These are phyloP conservation scores for Cyprinus carpio DNA, from an alignment of 2,113 vertebrate genomes.

Conservation along the genomic window DNA sequence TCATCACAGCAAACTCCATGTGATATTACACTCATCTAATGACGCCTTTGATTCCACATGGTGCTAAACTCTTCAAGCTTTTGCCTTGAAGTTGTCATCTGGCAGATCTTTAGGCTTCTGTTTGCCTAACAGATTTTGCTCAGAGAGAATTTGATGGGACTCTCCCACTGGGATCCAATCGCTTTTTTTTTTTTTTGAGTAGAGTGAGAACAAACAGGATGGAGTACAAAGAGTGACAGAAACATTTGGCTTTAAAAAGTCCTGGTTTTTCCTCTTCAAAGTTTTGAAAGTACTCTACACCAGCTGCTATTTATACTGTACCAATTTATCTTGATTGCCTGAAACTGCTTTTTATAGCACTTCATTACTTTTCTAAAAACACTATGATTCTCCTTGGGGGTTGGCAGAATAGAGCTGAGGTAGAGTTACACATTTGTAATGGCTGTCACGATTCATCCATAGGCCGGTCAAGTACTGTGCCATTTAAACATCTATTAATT, in stretches of 20 bases:
- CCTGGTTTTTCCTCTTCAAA: conserved; percentile 14
- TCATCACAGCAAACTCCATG: conserved; percentile 82
- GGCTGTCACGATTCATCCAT: neutral
- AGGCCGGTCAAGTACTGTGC: neutral
- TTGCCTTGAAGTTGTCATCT: conserved; percentile 59
- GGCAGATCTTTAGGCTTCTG: conserved; percentile 26
- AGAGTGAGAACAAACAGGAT: conserved; percentile 22
- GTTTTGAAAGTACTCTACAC: conserved; percentile 39
- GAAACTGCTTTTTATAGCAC: conserved; percentile 43
- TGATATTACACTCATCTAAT: conserved; percentile 19
- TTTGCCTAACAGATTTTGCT: conserved; percentile 43
- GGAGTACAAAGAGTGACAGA: conserved; percentile 30
- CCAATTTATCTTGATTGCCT: conserved; percentile 39
- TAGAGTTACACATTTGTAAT: conserved; percentile 1
- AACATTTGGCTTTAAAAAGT: conserved; percentile 22
- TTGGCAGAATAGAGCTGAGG: neutral
- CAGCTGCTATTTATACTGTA: conserved; percentile 43
- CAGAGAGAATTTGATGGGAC: conserved; percentile 22
- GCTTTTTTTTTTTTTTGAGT: conserved; percentile 34
- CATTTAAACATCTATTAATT: neutral
- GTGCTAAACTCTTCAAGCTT: conserved; percentile 69
- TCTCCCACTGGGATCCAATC: conserved; percentile 31
- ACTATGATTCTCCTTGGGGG: neutral
- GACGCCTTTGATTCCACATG: conserved; percentile 52
- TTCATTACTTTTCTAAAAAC: conserved; percentile 32